A percentile compares a stretch with the other conserved stretches of the same genome.
These are phyloP conservation scores for Perizoma affinitatum DNA, from an alignment of 2,888 invertebrate genomes.

Conservation along the genomic window DNA sequence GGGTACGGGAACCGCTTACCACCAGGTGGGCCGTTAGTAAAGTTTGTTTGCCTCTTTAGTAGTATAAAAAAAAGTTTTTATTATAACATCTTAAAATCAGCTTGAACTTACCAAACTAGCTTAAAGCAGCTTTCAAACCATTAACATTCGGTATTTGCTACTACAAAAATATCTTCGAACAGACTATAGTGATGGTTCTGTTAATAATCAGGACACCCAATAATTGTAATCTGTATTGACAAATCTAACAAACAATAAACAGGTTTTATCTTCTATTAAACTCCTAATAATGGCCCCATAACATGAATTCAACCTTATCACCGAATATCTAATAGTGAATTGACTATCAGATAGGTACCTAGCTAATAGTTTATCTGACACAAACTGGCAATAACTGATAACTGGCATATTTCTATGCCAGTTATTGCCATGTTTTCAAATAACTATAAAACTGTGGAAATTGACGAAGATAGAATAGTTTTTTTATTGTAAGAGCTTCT, in stretches of 20 bases:
- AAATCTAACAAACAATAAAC: background rate
- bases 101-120: too few relatives aligned
- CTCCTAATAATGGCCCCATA: slow-evolving; percentile 16
- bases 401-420: slow-evolving; percentile 45
- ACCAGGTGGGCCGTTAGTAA: too few relatives aligned
- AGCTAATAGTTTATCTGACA: slow-evolving; percentile 31
- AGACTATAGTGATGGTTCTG: too few relatives aligned
- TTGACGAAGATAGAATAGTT: slow-evolving; percentile 14
- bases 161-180: too few relatives aligned
- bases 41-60: too few relatives aligned
- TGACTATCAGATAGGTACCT: slow-evolving; percentile 4
- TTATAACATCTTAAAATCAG: too few relatives aligned
- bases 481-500: background rate
- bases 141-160: too few relatives aligned
- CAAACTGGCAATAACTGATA: slow-evolving; percentile 34
- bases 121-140: too few relatives aligned
- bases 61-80: too few relatives aligned
- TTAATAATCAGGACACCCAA: too few relatives aligned
- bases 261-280: background rate
- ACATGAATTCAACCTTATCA: slow-evolving; percentile 7
- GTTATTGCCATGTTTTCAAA: slow-evolving; percentile 52
- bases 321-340: background rate
- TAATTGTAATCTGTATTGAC: too few relatives aligned
- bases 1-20: too few relatives aligned
- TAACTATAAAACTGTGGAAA: slow-evolving; percentile 53